A percentile compares a stretch with the other conserved stretches of the same genome.
These are phyloP conservation scores for Podarcis raffonei DNA, from an alignment of 2,113 vertebrate species.

Conservation along the genomic window DNA sequence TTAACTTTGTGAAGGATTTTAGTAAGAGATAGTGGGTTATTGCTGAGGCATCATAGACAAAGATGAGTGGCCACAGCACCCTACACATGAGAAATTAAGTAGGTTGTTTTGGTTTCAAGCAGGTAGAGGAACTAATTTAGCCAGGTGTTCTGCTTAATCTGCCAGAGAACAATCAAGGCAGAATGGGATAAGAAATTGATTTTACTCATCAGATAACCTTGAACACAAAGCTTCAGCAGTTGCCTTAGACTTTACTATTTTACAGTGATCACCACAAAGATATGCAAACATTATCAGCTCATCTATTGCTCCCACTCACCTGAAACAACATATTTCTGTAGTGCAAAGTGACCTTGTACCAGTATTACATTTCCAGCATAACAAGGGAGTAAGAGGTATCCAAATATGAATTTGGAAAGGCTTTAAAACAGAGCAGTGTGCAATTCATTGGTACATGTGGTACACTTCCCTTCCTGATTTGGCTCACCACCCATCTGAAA, in stretches of 20 bases:
- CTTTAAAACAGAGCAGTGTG: not conserved
- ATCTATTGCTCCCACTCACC: not conserved
- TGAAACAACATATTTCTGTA: not conserved
- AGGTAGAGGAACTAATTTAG: not conserved
- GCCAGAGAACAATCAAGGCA: not conserved
- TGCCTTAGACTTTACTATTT: not conserved
- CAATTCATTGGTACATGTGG: not conserved
- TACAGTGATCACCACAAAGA: slow-evolving; percentile 9
- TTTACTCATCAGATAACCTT: not conserved
- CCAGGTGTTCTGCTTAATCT: slow-evolving; percentile 10
- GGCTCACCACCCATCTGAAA: no score
- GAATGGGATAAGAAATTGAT: slow-evolving; percentile 5
- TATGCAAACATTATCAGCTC: not conserved
- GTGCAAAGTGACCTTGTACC: not conserved
- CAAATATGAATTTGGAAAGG: not conserved
- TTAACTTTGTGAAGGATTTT: not conserved
- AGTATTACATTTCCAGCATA: not conserved
- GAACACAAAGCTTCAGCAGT: slow-evolving; percentile 4
- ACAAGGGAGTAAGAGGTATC: not conserved
- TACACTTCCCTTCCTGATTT: not conserved
- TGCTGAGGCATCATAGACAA: fast-evolving
- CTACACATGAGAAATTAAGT: not conserved
- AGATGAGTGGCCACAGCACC: not conserved
- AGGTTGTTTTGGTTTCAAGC: fast-evolving
- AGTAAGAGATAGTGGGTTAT: not conserved